These are phyloP conservation scores for Scatophagus argus DNA, from an alignment of 2,113 vertebrate species.

Conservation along the genomic window DNA sequence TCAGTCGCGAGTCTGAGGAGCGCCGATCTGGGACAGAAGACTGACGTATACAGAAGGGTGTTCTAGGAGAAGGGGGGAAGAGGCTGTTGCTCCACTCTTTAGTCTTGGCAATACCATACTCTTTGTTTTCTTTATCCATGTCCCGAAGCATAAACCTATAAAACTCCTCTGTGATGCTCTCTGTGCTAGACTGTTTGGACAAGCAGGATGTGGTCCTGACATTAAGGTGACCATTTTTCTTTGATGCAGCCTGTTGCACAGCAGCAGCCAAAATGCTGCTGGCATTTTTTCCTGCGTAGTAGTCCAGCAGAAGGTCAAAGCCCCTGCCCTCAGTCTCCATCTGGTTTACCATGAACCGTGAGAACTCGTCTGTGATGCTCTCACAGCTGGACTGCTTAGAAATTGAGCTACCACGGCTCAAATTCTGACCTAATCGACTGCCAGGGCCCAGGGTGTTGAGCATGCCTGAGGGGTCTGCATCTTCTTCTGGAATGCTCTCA, in stretches of 20 bases:
- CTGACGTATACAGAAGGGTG: constrained; percentile 91
- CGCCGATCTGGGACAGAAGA: constrained; percentile 92
- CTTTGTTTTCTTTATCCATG: constrained; percentile 92
- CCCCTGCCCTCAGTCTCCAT: constrained; percentile 97
- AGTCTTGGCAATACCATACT: constrained; percentile 83
- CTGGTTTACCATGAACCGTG: constrained; percentile 98
- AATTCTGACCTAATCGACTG: constrained; percentile 88
- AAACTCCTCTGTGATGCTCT: constrained; percentile 98
- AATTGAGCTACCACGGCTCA: constrained; percentile 94
- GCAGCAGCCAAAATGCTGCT: constrained; percentile 92
- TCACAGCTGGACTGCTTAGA: constrained; percentile 99
- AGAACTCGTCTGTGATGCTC: constrained; percentile 98
- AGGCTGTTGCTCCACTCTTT: constrained; percentile 91
- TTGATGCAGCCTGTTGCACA: constrained; percentile 90
- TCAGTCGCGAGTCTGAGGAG: constrained; percentile 87
- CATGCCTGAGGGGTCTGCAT: constrained; percentile 81
- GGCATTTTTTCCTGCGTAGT: constrained; percentile 97
- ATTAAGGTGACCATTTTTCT: constrained; percentile 90
- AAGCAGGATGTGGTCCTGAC: constrained; percentile 88
- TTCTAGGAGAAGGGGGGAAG: constrained; percentile 86
- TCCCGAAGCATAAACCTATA: constrained; percentile 95
- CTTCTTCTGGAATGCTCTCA: constrained; percentile 97
- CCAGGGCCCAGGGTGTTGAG: constrained; percentile 85
- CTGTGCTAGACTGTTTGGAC: constrained; percentile 98
- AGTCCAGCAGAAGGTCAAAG: constrained; percentile 95